These are phyloP conservation scores for Bolborhynchus lineola DNA, from an alignment of 2,113 vertebrate species.

Conservation along the genomic window DNA sequence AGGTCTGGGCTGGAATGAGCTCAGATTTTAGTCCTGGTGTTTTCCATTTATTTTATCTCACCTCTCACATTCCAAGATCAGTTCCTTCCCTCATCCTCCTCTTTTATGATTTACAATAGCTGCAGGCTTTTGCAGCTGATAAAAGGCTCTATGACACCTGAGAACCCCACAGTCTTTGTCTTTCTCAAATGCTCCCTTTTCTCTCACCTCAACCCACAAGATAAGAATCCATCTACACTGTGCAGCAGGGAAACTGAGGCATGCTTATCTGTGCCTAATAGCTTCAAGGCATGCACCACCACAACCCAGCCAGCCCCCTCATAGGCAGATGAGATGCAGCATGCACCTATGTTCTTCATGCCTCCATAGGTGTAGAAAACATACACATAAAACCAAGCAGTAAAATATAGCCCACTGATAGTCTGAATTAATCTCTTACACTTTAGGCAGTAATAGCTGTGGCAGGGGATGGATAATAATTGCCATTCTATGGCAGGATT, in stretches of 20 bases:
- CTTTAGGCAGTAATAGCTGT: neutral
- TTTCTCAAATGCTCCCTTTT: neutral
- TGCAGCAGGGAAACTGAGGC: neutral
- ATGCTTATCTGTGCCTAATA: neutral
- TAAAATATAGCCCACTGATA: neutral
- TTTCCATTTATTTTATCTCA: conserved; percentile 49
- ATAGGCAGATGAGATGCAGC: neutral
- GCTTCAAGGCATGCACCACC: neutral
- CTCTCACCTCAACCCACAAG: neutral
- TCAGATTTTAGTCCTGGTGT: neutral
- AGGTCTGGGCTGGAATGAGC: neutral
- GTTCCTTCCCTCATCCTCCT: conserved; percentile 33
- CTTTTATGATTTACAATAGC: conserved; percentile 28
- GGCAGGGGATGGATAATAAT: neutral
- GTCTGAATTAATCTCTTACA: neutral
- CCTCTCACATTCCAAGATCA: conserved; percentile 42
- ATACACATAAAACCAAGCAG: neutral
- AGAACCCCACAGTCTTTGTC: neutral
- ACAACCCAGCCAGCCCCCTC: neutral
- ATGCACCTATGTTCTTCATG: accelerated
- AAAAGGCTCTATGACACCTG: neutral
- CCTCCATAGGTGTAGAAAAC: neutral
- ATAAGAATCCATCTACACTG: neutral
- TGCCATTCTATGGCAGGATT: neutral
- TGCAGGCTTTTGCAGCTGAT: neutral